These are phyloP conservation scores for Cardiocondyla obscurior DNA, from an alignment of 1,140 invertebrate species.

Conservation along the genomic window DNA sequence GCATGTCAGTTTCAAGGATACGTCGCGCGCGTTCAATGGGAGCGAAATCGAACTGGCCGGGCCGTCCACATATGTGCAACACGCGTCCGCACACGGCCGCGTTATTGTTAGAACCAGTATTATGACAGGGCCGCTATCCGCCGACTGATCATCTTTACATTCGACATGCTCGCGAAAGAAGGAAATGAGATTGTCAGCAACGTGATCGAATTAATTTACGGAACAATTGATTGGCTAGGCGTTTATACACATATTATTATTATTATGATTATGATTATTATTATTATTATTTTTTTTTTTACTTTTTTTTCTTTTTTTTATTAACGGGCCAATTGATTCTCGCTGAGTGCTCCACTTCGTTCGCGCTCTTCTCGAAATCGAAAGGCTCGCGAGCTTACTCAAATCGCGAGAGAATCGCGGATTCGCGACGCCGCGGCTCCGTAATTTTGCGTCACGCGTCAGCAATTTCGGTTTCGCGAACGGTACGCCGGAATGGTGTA, in stretches of 20 bases:
- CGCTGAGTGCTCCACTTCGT: background rate
- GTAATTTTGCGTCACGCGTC: background rate
- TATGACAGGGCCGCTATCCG: constrained; percentile 36
- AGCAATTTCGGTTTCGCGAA: background rate
- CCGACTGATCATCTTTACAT: constrained; percentile 19
- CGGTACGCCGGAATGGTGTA: background rate
- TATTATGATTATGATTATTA: too few species aligned
- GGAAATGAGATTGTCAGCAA: constrained; percentile 44
- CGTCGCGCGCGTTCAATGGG: constrained; percentile 33
- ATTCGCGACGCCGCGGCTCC: background rate
- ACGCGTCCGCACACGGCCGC: constrained; percentile 3
- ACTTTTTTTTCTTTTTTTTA: too few species aligned
- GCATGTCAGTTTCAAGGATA: constrained; percentile 46
- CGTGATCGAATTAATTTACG: constrained; percentile 37
- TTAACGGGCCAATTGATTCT: background rate
- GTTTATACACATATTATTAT: too few species aligned
- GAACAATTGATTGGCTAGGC: constrained; percentile 25
- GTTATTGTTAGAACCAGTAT: constrained; percentile 38
- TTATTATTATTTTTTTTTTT: too few species aligned
- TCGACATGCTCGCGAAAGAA: constrained; percentile 19
- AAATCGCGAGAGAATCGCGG: background rate
- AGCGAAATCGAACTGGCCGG: constrained; percentile 16
- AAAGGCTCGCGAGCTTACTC: background rate
- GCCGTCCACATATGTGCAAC: background rate
- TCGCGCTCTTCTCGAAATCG: background rate